These are phyloP conservation scores for Cryptocephalus primarius DNA, from an alignment of 2,888 invertebrate genomes.

Conservation along the genomic window DNA sequence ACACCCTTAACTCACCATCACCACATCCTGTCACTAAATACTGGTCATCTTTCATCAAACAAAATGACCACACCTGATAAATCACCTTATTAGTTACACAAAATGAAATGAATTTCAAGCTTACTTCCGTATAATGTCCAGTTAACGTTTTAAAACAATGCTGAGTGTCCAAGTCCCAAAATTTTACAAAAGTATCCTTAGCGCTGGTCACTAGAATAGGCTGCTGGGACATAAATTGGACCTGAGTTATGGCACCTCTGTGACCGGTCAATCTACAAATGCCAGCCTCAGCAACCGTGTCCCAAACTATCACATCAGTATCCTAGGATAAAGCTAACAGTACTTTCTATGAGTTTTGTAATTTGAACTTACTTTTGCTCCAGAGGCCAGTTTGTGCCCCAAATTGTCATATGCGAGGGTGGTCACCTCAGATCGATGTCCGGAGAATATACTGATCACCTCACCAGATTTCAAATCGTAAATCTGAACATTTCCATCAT, in stretches of 20 bases:
- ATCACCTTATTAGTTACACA: background rate
- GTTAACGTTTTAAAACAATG: slow-evolving; percentile 93
- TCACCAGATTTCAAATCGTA: slow-evolving; percentile 69
- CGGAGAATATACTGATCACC: slow-evolving; percentile 60
- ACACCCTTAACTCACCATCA: slow-evolving; percentile 76
- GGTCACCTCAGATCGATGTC: slow-evolving; percentile 80
- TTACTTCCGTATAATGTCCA: slow-evolving; percentile 75
- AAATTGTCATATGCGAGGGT: slow-evolving; percentile 70
- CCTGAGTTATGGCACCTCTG: slow-evolving; percentile 78
- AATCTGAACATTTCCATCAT: slow-evolving; percentile 77
- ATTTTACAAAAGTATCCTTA: slow-evolving; percentile 90
- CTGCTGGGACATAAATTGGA: slow-evolving; percentile 58
- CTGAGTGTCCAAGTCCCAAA: slow-evolving; percentile 93
- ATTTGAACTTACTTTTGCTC: slow-evolving; percentile 54
- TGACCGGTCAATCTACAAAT: slow-evolving; percentile 84
- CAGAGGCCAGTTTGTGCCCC: slow-evolving; percentile 80
- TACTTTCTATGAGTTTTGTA: background rate
- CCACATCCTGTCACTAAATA: slow-evolving; percentile 82
- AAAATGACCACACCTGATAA: slow-evolving; percentile 72
- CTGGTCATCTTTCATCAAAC: slow-evolving; percentile 64
- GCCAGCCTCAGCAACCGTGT: slow-evolving; percentile 85
- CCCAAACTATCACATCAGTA: slow-evolving; percentile 90
- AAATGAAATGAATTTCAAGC: slow-evolving; percentile 1
- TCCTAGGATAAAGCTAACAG: slow-evolving; percentile 45
- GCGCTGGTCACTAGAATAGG: slow-evolving; percentile 70